phyloP scores from a whole-genome alignment of 2,888 invertebrate genomes.

The Noctua pronuba region DNA sequence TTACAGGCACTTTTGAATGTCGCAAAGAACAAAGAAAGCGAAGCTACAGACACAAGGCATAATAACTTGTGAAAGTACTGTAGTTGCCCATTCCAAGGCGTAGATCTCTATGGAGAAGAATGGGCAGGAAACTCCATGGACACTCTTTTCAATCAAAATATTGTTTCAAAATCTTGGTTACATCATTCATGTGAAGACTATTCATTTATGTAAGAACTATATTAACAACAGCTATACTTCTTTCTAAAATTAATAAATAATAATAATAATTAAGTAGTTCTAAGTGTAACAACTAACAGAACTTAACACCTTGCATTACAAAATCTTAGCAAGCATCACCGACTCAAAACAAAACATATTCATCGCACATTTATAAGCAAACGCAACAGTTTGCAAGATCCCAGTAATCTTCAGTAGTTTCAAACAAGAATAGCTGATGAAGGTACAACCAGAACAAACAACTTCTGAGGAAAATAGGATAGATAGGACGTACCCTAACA shows the following conservation, averaged over 20 bases:
- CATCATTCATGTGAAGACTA: too few species aligned
- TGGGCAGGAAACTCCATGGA: too few species aligned
- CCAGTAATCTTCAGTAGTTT: conserved; percentile 60
- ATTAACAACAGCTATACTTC: not conserved
- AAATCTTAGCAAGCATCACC: conserved; percentile 18
- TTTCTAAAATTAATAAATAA: not conserved
- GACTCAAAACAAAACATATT: conserved; percentile 17
- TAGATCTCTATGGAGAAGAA: too few species aligned
- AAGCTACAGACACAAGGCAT: too few species aligned
- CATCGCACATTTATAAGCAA: conserved; percentile 35
- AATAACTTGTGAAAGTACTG: too few species aligned
- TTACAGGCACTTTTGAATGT: too few species aligned
- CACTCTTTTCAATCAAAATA: too few species aligned
- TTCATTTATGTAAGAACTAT: too few species aligned
- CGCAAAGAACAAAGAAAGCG: too few species aligned
- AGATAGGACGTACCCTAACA: conserved; percentile 50
- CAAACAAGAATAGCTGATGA: conserved; percentile 64
- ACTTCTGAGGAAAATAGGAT: conserved; percentile 59
- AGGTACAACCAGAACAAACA: conserved; percentile 62
- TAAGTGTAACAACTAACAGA: not conserved
- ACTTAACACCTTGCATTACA: conserved; percentile 6
- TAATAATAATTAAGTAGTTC: not conserved
- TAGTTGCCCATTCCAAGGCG: too few species aligned
- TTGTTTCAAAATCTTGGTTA: too few species aligned
- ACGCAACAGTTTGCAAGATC: conserved; percentile 69